Evolutionary conservation across 2,797 vertebrate species (phyloP).

Genomic region (Hydrocynus forskahlii): DNA sequence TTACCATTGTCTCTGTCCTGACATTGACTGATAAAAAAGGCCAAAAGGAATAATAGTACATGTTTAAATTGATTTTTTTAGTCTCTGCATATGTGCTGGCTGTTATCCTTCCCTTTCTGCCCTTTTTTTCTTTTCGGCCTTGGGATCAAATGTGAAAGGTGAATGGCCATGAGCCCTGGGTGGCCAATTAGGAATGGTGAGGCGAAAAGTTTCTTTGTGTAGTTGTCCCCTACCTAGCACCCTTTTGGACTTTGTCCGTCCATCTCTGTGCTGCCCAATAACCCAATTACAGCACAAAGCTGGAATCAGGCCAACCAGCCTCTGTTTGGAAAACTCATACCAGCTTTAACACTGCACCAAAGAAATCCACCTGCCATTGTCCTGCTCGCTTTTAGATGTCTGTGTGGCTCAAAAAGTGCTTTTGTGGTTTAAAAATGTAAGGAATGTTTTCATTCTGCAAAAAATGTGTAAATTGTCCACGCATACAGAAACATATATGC

Average conservation of each 20-base stretch:
- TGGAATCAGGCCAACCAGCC: constrained; percentile 38
- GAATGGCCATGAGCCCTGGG: constrained; percentile 61
- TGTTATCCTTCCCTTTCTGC: constrained; percentile 7
- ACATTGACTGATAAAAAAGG: too few species aligned
- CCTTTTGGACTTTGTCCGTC: constrained; percentile 48
- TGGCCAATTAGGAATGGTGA: constrained; percentile 62
- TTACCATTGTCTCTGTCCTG: too few species aligned
- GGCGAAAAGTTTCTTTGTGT: constrained; percentile 55
- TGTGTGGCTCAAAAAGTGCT: not conserved
- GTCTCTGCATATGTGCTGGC: not conserved
- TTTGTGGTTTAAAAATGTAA: constrained; percentile 2
- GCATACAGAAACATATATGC: not conserved
- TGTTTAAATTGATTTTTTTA: too few species aligned
- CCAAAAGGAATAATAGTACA: too few species aligned
- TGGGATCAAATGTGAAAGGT: constrained; percentile 59
- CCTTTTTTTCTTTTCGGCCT: constrained; percentile 36
- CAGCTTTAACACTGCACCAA: constrained; percentile 24
- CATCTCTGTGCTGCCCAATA: constrained; percentile 57
- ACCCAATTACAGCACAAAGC: constrained; percentile 60
- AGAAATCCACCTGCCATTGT: constrained; percentile 31
- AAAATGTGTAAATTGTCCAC: not conserved
- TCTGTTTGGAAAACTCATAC: constrained; percentile 43
- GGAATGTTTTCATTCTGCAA: not conserved
- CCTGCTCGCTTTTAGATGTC: not conserved
- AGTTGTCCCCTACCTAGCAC: constrained; percentile 52